These are phyloP conservation scores for Poecilia picta DNA, from an alignment of 2,797 vertebrate species.

Conservation along the genomic window DNA sequence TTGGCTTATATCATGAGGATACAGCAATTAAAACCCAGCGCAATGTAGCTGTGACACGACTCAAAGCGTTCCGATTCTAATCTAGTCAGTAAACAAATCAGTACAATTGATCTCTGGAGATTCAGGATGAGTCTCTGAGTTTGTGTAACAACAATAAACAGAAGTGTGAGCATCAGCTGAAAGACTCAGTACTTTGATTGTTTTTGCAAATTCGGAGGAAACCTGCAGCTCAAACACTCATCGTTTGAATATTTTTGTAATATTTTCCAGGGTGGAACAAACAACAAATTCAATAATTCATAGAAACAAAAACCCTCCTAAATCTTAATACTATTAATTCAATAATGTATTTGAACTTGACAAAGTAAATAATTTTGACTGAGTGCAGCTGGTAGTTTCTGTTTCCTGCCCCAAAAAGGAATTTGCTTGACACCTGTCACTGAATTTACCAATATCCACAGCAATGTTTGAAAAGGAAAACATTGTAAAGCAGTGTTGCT, in stretches of 20 bases:
- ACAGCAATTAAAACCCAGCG: constrained; percentile 46
- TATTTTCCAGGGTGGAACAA: background rate
- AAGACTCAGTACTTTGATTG: background rate
- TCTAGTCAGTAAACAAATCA: constrained; percentile 43
- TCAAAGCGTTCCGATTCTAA: constrained; percentile 23
- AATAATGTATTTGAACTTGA: background rate
- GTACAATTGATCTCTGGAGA: constrained; percentile 44
- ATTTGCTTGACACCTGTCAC: background rate
- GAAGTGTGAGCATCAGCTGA: background rate
- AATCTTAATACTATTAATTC: background rate
- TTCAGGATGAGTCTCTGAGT: constrained; percentile 7
- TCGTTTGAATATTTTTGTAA: background rate
- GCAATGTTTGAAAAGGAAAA: background rate
- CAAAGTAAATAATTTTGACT: background rate
- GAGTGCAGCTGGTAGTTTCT: background rate
- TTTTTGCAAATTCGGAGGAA: background rate
- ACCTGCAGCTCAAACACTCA: background rate
- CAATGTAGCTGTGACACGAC: constrained; percentile 30
- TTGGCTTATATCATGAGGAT: constrained; percentile 31
- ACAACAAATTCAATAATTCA: background rate
- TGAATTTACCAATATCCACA: background rate
- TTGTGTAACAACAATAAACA: constrained; percentile 18
- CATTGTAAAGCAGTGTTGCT: background rate
- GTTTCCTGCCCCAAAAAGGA: background rate
- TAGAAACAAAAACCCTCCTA: background rate